Evolutionary conservation across 2,113 vertebrate genomes (phyloP), one percentile per base, ranked within the genome.

Genomic region (Forbesichthys agassizii): DNA sequence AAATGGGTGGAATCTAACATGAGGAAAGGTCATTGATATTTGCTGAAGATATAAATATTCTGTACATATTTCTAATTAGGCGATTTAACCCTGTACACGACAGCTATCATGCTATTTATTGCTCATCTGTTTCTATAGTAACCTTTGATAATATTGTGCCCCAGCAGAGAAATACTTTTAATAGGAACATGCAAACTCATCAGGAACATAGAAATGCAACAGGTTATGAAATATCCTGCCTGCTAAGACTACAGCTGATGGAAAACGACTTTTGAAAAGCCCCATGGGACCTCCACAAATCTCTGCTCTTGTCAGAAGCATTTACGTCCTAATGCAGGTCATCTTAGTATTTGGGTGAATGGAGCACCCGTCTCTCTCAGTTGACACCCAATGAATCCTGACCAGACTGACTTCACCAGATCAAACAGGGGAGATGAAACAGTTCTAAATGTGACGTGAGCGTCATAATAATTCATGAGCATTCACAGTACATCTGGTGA

Each of bases 361-460:
- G 48, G 67, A 75, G 61, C 16, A 3, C 49, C 73, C 46, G 73
- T 68, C 60, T 79, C 56, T 9, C 36, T 72, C 48, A 33, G 60
- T 63, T 69, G 70, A 67, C 65, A 7, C 56, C 64, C 61, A 62
- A 53, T 63, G 69, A 61, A 71, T 84, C 76, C 33, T 14, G 69
- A 74, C 62, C 52, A 82, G 74, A 82, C 84, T 75, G 82, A 86
- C 63, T 59, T 56, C 67, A 61, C 78, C 77, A 78, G 57, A 61
- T 66, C 27, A 69, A 75, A 69, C 56, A 66, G 59, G 33, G 62
- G 74, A 60, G 61, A 48, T 61, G 63, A 49, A 48, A 27, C 2
- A 55, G 64, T 13, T 20, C 36, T 62, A 66, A 48, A 65, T 49
- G 72, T 5, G 33, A 52, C 52, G 72, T 5, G 33, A 52, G 71